These are phyloP conservation scores for Eriosoma lanigerum DNA, from an alignment of 1,140 invertebrate genomes.

Conservation along the genomic window DNA sequence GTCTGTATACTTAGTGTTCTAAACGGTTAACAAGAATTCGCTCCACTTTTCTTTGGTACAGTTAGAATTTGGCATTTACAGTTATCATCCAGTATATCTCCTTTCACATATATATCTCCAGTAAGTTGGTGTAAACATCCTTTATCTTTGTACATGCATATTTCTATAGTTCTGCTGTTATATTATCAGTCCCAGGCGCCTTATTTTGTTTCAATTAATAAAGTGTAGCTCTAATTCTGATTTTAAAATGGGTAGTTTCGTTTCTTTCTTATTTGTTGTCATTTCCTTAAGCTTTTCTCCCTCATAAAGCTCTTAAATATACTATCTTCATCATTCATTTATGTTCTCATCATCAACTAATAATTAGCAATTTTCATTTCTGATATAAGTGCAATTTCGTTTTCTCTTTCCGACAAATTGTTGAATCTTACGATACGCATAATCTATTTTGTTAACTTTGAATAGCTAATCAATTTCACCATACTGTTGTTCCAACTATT, in stretches of 20 bases:
- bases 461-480: not conserved
- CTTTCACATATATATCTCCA: not conserved
- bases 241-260: too few relatives aligned
- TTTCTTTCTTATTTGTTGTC: not conserved
- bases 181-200: not conserved
- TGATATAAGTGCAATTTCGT: slow-evolving; percentile 12
- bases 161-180: not conserved
- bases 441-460: too few relatives aligned
- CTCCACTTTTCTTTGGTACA: too few relatives aligned
- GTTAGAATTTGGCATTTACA: too few relatives aligned
- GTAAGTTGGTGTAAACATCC: not conserved
- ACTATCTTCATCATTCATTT: not conserved
- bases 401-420: too few relatives aligned
- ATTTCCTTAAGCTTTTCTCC: not conserved
- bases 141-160: not conserved
- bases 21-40: too few relatives aligned
- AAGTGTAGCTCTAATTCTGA: not conserved
- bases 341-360: not conserved
- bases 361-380: not conserved
- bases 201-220: not conserved
- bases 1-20: too few relatives aligned
- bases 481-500: not conserved
- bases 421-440: too few relatives aligned
- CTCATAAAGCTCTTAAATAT: not conserved
- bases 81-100: not conserved